Evolutionary conservation across 2,113 vertebrate species (phyloP), one percentile per base, ranked within the genome.

Genomic region (Grammomys surdaster): DNA sequence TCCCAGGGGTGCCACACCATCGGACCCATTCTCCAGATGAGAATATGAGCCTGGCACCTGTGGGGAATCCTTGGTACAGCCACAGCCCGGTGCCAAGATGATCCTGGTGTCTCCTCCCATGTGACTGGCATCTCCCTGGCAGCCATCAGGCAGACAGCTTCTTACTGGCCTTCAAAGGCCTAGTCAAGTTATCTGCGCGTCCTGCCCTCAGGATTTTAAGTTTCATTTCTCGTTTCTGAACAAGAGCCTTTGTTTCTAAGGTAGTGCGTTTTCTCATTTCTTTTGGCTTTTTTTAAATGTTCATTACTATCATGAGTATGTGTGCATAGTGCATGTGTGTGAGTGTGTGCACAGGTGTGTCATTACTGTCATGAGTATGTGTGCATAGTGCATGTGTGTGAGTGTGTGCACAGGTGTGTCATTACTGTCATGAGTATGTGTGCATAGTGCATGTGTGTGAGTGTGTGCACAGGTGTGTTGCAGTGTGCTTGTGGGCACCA

Each of bases 11-110:
- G 33, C 54, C 9, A 10, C 5, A 0, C 13, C 24, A 3, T 54
- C 14, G 17, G n/a, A 86, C 69, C 91, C 70, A 56, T 73, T 93
- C 89, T 63, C 40, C 82, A 81, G 90, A 54, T n/a, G 26, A 16
- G 54, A 31, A 70, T 36, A 26, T 31, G 60, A 89, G 56, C 14
- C 46, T 60, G 46, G 48, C 19, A 6, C 58, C 13, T 1, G 3
- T 24, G 54, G 33, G 13, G 12, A 31, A 33, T 54, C 58, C 51
- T 26, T 22, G 1, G 51, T 9, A 22, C 3, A 0, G 43, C 48
- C 17, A 6, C 7, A 3, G 10, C 13, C 90, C 31, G 8, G 31
- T 48, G 46, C 93, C 0, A 12, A 80, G 70, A 43, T 20, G 75
- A 28, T 22, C 46, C 7, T 36, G 14, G 7, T 3, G 0, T n/a